Conservation (phyloP, 2,113 vertebrate genomes). For the Etheostoma cragini region DNA sequence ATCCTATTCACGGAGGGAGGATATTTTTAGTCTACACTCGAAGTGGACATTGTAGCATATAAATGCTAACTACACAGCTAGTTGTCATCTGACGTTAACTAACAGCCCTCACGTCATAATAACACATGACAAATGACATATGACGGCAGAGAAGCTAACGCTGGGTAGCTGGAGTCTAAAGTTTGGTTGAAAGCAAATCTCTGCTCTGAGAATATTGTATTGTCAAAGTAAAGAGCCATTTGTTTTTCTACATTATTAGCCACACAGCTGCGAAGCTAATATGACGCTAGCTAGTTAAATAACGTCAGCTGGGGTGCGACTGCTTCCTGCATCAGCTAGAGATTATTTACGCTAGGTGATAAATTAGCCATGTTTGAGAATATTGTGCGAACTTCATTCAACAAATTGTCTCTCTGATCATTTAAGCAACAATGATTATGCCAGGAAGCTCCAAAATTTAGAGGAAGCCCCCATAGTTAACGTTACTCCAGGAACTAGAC, state of each 20-base stretch:
- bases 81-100: conserved; percentile 1
- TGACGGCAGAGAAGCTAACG: too few species aligned
- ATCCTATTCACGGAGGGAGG: conserved; percentile 83
- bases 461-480: background rate
- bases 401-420: rapidly evolving
- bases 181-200: background rate
- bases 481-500: conserved; percentile 62
- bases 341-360: background rate
- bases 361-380: rapidly evolving
- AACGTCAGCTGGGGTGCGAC: conserved; percentile 32
- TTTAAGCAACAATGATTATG: rapidly evolving
- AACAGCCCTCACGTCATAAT: background rate
- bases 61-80: background rate
- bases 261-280: conserved; percentile 27
- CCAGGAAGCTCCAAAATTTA: background rate
- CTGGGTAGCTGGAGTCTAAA: background rate
- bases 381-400: background rate
- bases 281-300: background rate
- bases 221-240: background rate
- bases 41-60: background rate
- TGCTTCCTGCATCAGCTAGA: conserved; percentile 44
- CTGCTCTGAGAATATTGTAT: rapidly evolving
- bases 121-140: background rate
- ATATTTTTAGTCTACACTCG: conserved; percentile 24
- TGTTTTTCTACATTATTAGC: background rate